Evolutionary conservation across 2,888 invertebrate genomes (phyloP), one percentile per base, ranked within the genome.

Genomic region (Protodeltote pygarga): DNA sequence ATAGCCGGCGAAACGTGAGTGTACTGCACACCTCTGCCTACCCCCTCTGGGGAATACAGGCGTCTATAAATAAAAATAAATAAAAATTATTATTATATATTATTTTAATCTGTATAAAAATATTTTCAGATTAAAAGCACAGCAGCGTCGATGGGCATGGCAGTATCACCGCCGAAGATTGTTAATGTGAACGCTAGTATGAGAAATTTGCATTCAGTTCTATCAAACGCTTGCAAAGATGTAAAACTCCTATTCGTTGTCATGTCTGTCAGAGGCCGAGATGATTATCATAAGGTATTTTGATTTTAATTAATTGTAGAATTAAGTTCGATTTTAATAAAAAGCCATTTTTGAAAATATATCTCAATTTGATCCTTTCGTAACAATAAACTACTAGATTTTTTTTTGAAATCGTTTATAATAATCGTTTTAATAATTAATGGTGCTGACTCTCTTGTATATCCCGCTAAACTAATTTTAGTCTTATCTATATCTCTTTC

Each of bases 171-270:
- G 0, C 89, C 91, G 0, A 52, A 28, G 9, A 6, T 78, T 25
- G 52, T 60, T 2, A 48, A 60, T 2, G 77, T 75, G 53, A 77
- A 73, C 72, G 84, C 81, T 3, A 67, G 8, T 2, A 65, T 81
- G n/a, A 48, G 23, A 0, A 72, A 78, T 0, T 37, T 92, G 0
- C 71, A 70, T 3, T 51, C 41, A 0, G 33, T 75, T 1, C 42
- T 89, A 33, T 45, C 72, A 14, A 58, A 49, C 0, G 83, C 84
- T 0, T 41, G 75, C 0, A 48, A 70, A 2, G 68, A 77, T 0
- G 77, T 92, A 9, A 88, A 87, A 49, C 85, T 96, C 13, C 83
- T 95, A 1, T 92, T 96, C 61, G 93, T 95, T 0, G 81, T 96
- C 3, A 91, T 96, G 5, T 93, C 94, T 1, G 39, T 55, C 0